These are phyloP conservation scores for Zoanthus solanderi DNA, from an alignment of 92 coral and sea anemone genomes.

Conservation along the genomic window DNA sequence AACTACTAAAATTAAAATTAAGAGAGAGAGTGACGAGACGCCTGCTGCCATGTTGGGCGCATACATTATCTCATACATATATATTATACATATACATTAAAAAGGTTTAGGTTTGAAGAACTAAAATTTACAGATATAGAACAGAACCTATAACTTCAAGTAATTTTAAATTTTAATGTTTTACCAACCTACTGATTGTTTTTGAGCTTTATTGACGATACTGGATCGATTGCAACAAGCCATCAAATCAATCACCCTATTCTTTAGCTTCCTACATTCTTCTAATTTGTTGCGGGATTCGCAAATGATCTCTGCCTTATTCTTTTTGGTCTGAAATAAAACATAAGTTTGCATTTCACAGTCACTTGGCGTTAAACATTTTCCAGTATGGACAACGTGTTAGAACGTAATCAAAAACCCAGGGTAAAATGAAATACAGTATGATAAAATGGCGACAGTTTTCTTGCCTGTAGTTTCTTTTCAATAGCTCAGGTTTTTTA, in stretches of 20 bases:
- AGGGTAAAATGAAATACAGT: slow-evolving; percentile 11
- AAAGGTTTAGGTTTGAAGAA: too few species aligned
- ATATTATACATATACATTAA: too few species aligned
- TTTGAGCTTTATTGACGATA: slow-evolving; percentile 6
- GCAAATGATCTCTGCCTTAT: not conserved
- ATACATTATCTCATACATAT: too few species aligned
- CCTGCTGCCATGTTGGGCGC: too few species aligned
- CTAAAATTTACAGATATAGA: too few species aligned
- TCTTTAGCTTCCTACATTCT: not conserved
- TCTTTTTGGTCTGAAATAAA: slow-evolving; percentile 16
- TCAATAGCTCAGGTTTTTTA: slow-evolving; percentile 12
- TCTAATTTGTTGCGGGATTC: not conserved
- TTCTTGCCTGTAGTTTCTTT: slow-evolving; percentile 2
- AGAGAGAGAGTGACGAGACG: too few species aligned
- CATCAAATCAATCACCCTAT: not conserved
- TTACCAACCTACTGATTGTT: slow-evolving; percentile 4
- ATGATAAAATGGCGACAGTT: slow-evolving; percentile 15
- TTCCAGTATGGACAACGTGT: not conserved
- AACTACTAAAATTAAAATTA: too few species aligned
- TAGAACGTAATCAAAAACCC: not conserved
- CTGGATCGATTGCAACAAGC: slow-evolving; percentile 2
- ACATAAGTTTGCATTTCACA: not conserved
- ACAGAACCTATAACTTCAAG: too few species aligned
- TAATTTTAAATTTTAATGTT: too few species aligned
- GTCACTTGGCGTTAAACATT: not conserved